These are phyloP conservation scores for Pygoscelis adeliae DNA, from an alignment of 2,113 vertebrate species.

Conservation along the genomic window DNA sequence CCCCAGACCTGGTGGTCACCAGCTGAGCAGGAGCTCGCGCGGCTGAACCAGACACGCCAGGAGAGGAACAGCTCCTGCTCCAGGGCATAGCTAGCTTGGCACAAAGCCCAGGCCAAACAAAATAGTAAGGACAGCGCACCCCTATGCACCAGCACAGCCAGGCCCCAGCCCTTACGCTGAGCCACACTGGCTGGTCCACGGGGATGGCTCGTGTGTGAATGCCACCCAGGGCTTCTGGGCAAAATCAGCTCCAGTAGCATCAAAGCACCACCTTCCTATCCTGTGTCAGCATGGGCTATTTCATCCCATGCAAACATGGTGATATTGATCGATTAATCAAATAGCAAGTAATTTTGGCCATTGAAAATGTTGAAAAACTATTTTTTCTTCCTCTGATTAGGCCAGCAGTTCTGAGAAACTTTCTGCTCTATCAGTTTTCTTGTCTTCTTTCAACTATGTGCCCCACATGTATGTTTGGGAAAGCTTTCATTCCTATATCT, in stretches of 20 bases:
- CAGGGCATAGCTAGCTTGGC: not conserved
- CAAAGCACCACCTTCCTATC: not conserved
- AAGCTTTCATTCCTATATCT: not conserved
- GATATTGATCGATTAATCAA: not conserved
- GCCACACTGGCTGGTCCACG: not conserved
- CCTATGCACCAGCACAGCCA: not conserved
- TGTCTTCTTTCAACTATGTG: not conserved
- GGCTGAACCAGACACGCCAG: not conserved
- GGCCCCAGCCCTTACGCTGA: not conserved
- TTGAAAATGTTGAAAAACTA: not conserved
- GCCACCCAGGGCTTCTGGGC: not conserved
- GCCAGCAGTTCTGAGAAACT: not conserved
- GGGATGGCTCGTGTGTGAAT: not conserved
- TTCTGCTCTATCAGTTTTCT: not conserved
- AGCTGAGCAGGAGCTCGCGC: accelerated
- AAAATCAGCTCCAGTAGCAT: not conserved
- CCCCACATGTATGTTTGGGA: not conserved
- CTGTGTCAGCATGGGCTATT: not conserved
- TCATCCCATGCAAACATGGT: not conserved
- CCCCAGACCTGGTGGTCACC: not conserved
- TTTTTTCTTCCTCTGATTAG: not conserved
- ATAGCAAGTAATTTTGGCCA: not conserved
- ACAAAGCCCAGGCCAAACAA: not conserved
- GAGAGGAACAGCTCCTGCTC: not conserved
- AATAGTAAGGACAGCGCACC: not conserved